Conservation (phyloP, 2,888 invertebrate species). For the Scaptomyza polygonia region DNA sequence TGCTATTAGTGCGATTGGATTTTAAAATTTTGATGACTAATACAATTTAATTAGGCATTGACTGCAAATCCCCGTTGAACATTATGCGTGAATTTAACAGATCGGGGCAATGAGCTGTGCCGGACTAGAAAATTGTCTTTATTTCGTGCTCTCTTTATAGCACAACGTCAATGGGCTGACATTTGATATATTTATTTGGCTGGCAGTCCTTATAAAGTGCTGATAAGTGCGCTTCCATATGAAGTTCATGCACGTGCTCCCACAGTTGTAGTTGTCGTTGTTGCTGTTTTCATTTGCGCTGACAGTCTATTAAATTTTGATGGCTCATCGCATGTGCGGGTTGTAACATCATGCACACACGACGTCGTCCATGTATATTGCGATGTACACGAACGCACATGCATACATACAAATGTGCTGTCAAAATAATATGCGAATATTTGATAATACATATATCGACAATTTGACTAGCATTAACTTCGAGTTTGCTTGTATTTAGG, state of each 20-base stretch:
- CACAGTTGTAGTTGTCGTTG: conserved; percentile 21
- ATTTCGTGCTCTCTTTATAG: conserved; percentile 29
- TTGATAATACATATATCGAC: conserved; percentile 2
- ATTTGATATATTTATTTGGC: conserved; percentile 58
- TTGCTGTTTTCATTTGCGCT: conserved; percentile 37
- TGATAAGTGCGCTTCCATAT: conserved; percentile 59
- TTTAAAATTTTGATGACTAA: conserved; percentile 47
- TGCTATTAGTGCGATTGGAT: conserved; percentile 15
- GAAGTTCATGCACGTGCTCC: conserved; percentile 32
- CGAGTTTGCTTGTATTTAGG: neutral
- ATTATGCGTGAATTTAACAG: conserved; percentile 35
- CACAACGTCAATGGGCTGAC: conserved; percentile 29
- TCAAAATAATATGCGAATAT: conserved; percentile 1
- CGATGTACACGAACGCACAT: neutral
- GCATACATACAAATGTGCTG: neutral
- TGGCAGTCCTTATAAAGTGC: conserved; percentile 47
- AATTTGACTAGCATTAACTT: neutral
- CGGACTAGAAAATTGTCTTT: conserved; percentile 17
- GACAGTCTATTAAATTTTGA: conserved; percentile 73
- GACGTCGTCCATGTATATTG: neutral
- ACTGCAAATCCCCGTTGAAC: conserved; percentile 37
- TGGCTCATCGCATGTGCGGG: conserved; percentile 50
- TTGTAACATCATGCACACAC: conserved; percentile 7
- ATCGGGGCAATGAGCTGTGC: conserved; percentile 24
- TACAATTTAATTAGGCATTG: conserved; percentile 66